Evolutionary conservation across 2,113 vertebrate species (phyloP).

Genomic region (Prietella phreatophila): DNA sequence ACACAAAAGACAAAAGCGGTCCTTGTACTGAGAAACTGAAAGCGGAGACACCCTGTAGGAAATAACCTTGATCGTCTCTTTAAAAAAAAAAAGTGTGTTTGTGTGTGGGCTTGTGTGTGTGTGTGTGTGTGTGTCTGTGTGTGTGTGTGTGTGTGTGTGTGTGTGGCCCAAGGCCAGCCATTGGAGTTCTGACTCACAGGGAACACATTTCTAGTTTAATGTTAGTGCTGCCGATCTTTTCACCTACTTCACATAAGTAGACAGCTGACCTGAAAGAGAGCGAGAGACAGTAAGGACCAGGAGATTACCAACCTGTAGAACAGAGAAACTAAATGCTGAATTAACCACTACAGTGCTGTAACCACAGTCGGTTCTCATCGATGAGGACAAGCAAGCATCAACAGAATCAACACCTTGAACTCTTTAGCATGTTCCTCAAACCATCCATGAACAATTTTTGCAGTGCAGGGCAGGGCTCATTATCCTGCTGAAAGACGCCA

Average conservation of each 20-base stretch:
- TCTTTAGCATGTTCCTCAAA: no score
- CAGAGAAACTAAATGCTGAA: background rate
- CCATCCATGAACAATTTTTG: no score
- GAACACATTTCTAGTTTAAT: slow-evolving; percentile 9
- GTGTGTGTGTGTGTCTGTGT: background rate
- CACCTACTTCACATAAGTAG: background rate
- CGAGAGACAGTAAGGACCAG: background rate
- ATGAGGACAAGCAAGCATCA: no score
- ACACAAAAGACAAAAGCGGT: background rate
- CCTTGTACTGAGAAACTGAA: background rate
- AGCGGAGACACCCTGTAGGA: slow-evolving; percentile 4
- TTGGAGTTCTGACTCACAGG: slow-evolving; percentile 27
- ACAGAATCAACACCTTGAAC: no score
- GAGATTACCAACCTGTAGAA: background rate
- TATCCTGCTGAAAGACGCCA: no score
- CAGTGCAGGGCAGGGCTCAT: no score
- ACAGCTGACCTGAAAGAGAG: background rate
- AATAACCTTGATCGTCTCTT: background rate
- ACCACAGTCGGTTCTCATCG: background rate
- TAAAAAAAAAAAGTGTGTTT: background rate
- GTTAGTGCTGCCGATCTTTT: background rate
- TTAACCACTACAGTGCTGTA: background rate
- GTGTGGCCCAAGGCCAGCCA: slow-evolving; percentile 6
- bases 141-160: background rate
- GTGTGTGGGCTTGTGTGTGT: no score